Evolutionary conservation across 1,140 invertebrate species (phyloP).

Genomic region (Proales similis): DNA sequence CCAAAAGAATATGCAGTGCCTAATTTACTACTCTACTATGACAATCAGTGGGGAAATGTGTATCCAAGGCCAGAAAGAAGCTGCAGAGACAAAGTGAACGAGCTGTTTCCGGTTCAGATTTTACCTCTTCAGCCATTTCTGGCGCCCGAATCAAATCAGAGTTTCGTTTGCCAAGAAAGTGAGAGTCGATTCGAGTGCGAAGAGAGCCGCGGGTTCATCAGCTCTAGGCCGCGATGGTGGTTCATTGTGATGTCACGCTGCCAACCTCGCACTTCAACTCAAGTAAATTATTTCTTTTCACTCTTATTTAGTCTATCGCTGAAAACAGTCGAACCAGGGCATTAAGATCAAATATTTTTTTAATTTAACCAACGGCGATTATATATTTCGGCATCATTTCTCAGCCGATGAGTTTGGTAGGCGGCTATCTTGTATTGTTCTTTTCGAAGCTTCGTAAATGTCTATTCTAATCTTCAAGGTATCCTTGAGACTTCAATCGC

Average conservation of each 20-base stretch:
- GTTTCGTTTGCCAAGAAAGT: not conserved
- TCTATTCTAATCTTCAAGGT: conserved; percentile 44
- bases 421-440: no score
- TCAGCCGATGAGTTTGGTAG: conserved; percentile 37
- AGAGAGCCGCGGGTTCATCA: not conserved
- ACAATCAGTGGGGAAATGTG: conserved; percentile 27
- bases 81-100: conserved; percentile 17
- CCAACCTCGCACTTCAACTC: conserved; percentile 2
- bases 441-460: not conserved
- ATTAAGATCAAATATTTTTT: conserved; percentile 12
- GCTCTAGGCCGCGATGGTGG: conserved; percentile 20
- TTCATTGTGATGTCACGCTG: conserved; percentile 18
- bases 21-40: conserved; percentile 31
- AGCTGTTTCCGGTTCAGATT: not conserved
- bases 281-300: not conserved
- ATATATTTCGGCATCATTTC: conserved; percentile 14
- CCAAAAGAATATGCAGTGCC: conserved; percentile 10
- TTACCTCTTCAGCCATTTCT: not conserved
- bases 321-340: not conserved
- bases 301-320: not conserved
- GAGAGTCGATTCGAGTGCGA: not conserved
- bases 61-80: not conserved
- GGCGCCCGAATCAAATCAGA: not conserved
- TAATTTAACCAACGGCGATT: conserved; percentile 23
- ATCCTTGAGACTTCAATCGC: conserved; percentile 53